Evolutionary conservation across 2,113 vertebrate genomes (phyloP), one percentile per base, ranked within the genome.

Genomic region (Centrocercus urophasianus): DNA sequence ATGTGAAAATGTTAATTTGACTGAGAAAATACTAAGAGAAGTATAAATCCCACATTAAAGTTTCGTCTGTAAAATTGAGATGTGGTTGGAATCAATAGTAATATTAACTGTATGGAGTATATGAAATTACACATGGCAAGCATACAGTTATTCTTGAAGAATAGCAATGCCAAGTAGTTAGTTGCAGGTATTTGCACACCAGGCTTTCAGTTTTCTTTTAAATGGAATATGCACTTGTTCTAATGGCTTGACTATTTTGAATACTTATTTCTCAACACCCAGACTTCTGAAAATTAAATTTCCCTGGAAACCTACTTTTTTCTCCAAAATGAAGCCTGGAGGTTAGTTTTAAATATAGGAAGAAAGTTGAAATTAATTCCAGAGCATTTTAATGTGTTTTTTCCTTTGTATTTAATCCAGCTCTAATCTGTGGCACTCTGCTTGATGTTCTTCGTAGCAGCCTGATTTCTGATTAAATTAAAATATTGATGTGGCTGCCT

Each of bases 391-490:
- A 80, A 63, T 93, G 3, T 47, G 34, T 63, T 87, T 88, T 67
- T 94, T 36, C 34, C n/a, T 89, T 92, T 91, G 34, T 38, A 19
- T 82, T 92, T 89, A 77, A 83, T 86, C 43, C 28, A 30, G 2
- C 47, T 54, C 6, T 89, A 38, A 89, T 69, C 24, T 76, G 27
- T 77, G 52, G 30, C 28, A 21, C 25, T 85, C 64, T 93, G 32
- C 64, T 77, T 89, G 30, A 71, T 83, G 54, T 82, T 88, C 66
- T 90, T n/a, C 56, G 92, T 27, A 89, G 32, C 27, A 34, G 34
- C 83, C 69, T 94, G 25, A n/a, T 86, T 91, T 91, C 69, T 80
- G 60, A 91, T 88, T 85, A 89, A 83, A 87, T 66, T 64, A 80
- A 19, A 91, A 40, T 74, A 64, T 67, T 36, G 50, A 43, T 74